Conservation (phyloP, 2,113 vertebrate genomes). For the Pycnonotus jocosus region DNA sequence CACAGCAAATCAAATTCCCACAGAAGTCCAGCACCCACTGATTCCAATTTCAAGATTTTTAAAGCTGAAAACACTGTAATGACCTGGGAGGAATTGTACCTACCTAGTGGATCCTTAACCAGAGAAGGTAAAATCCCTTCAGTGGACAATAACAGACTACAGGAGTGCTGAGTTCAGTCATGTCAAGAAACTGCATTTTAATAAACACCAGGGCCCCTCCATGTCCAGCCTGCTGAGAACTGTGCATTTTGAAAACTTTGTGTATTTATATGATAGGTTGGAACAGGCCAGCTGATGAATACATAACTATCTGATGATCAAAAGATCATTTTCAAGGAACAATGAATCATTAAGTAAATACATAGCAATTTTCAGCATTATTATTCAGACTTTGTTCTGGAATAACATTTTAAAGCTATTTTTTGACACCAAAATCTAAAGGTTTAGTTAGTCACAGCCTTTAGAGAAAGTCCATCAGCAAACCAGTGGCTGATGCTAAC, state of each 20-base stretch:
- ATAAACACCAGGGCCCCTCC: neutral
- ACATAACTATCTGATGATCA: neutral
- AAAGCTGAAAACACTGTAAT: neutral
- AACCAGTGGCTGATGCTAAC: neutral
- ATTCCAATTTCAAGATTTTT: neutral
- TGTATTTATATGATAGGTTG: neutral
- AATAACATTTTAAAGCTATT: neutral
- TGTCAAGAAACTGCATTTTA: neutral
- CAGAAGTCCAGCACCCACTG: neutral
- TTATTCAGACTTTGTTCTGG: neutral
- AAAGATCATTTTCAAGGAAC: neutral
- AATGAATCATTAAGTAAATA: neutral
- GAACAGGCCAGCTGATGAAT: neutral
- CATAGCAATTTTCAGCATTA: neutral
- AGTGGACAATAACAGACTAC: neutral
- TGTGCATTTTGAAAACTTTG: neutral
- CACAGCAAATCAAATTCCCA: neutral
- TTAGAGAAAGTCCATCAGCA: neutral
- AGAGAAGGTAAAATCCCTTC: neutral
- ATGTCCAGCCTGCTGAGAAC: neutral
- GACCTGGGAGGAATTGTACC: neutral
- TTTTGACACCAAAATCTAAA: neutral
- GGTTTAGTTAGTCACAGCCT: neutral
- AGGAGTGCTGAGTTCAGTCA: neutral
- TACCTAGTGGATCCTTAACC: neutral